Base-by-base conservation (phyloP, 2,797 vertebrate genomes). In the Malacoctenus gilli region DNA sequence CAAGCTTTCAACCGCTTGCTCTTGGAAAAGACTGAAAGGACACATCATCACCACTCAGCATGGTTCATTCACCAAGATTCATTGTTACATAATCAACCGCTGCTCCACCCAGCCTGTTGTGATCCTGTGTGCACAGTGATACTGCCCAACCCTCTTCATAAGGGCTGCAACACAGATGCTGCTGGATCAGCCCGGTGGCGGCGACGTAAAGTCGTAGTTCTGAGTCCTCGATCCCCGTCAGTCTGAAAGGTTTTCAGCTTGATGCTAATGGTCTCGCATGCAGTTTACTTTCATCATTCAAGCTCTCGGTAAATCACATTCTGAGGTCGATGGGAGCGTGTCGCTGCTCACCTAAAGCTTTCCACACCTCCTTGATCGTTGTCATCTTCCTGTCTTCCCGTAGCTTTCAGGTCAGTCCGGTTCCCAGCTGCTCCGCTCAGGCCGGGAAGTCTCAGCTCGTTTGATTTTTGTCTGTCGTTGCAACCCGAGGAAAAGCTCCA, bases 61-160 rank as follows among this genome's bases (percentile, higher is more conserved):
- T 49, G 41, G 18, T 63, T 38, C 20, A 37, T 52, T 82, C 53
- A 51, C 56, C 30, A 40, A 49, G 42, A 49, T 15, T 42, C 38
- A 68, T 47, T 42, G 48, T 75, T 80, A n/a, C 50, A 55, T 53
- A 65, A 59, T 58, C 19, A 39, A 41, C 51, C 59, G 48, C 48
- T 44, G 37, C 68, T 54, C 25, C 59, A 37, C 61, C 69, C 67
- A 59, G 22, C 30, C 3, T 5, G 22, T 30, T 64, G 41, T 37
- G 48, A 58, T 48, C 38, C 49, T 31, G 16, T 8, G 3, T 40
- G 36, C 52, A 36, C 18, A 19, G 36, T 40, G 44, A 60, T 55
- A 42, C 20, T 49, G 67, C 53, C 43, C 30, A 34, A 19, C 58
- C 39, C 13, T 52, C 7, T 51, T 13, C 54, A 40, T 53, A 34